These are phyloP conservation scores for Crotalus viridis DNA, from an alignment of 2,113 vertebrate species.

Conservation along the genomic window DNA sequence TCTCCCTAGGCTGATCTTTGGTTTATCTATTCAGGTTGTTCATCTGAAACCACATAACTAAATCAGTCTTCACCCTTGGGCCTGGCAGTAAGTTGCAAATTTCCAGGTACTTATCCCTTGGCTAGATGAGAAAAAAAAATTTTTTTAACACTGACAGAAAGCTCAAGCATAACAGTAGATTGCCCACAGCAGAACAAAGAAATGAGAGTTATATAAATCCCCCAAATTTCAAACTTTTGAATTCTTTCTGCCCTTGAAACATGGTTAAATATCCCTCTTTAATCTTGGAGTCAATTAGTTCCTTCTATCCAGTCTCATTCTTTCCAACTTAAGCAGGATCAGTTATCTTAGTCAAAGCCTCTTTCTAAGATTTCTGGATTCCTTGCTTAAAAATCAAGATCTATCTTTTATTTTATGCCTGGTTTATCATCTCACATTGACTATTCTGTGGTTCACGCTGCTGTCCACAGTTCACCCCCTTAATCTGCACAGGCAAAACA, in stretches of 20 bases:
- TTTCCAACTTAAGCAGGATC: background rate
- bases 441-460: background rate
- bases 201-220: background rate
- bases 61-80: background rate
- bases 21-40: background rate
- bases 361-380: background rate
- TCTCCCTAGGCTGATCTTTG: background rate
- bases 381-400: background rate
- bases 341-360: background rate
- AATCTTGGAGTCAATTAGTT: background rate
- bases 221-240: background rate
- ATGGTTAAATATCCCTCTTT: background rate
- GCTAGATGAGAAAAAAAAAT: background rate
- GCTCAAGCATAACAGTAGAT: background rate
- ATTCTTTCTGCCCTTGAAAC: background rate
- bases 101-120: background rate
- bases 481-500: background rate
- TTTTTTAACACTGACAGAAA: background rate
- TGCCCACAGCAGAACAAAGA: background rate
- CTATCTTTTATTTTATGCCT: background rate
- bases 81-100: background rate
- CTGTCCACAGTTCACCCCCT: background rate
- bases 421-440: background rate
- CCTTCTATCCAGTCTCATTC: background rate
- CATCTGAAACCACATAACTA: background rate